A percentile compares a stretch with the other conserved stretches of the same genome.
Conservation (phyloP, 2,797 vertebrate genomes). For the Salmo trutta region DNA sequence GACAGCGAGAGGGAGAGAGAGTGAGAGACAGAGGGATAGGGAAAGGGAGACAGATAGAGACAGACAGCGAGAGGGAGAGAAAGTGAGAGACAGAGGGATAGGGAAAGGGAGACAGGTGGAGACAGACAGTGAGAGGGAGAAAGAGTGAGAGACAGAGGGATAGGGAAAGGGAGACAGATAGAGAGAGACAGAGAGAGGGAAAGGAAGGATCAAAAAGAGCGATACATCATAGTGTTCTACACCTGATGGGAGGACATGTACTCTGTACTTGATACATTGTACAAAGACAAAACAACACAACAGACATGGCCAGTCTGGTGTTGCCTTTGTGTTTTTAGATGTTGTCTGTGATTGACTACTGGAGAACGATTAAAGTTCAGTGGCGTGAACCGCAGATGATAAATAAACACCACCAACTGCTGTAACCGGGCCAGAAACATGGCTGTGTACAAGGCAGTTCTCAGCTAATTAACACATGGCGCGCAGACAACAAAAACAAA, state of each 20-base stretch:
- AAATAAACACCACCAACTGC: constrained; percentile 61
- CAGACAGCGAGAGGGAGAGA: too few species aligned
- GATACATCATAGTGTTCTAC: not conserved
- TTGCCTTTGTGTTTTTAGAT: constrained; percentile 39
- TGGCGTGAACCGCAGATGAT: constrained; percentile 41
- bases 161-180: constrained; percentile 7
- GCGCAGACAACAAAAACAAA: constrained; percentile 68
- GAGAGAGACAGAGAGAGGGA: not conserved
- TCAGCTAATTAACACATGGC: constrained; percentile 71
- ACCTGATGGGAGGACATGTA: not conserved
- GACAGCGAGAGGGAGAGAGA: too few species aligned
- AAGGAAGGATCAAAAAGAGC: not conserved
- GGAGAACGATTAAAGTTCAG: constrained; percentile 51
- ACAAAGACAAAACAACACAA: not conserved
- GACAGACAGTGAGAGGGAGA: constrained; percentile 12
- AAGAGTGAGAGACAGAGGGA: constrained; percentile 21
- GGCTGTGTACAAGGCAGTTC: constrained; percentile 46
- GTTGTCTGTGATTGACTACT: constrained; percentile 38
- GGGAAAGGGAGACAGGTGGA: not conserved
- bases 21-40: too few species aligned
- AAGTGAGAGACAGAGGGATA: too few species aligned
- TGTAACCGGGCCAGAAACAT: constrained; percentile 45
- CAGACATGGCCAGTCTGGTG: constrained; percentile 20
- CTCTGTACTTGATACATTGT: not conserved
- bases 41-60: too few species aligned